These are phyloP conservation scores for Trypoxylon attenuatum DNA, from an alignment of 2,888 invertebrate species.

Conservation along the genomic window DNA sequence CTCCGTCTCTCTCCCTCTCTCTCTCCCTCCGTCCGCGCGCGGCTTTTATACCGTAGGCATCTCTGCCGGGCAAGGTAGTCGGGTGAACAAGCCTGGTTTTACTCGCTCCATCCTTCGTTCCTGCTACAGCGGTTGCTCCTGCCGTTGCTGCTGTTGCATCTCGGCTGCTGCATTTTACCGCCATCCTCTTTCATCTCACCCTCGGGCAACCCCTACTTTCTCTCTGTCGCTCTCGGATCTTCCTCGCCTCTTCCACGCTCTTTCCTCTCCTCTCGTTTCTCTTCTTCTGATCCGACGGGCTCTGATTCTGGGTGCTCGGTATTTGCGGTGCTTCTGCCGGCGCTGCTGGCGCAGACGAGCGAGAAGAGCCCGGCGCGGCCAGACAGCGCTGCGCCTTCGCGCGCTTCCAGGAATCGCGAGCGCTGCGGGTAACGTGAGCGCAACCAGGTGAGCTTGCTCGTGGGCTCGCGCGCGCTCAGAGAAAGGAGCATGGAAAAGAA, in stretches of 20 bases:
- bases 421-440: constrained; percentile 50
- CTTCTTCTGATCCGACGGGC: constrained; percentile 16
- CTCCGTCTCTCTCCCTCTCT: too few relatives aligned
- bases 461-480: constrained; percentile 4
- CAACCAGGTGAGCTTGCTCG: constrained; percentile 47
- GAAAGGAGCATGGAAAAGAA: constrained; percentile 20
- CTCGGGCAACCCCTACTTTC: constrained; percentile 2
- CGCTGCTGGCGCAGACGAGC: constrained; percentile 51
- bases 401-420: constrained; percentile 64
- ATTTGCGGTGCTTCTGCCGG: constrained; percentile 52
- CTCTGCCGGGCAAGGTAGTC: constrained; percentile 52
- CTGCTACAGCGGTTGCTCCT: constrained; percentile 49
- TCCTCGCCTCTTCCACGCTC: neutral
- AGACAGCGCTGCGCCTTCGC: constrained; percentile 70
- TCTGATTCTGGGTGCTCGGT: constrained; percentile 1
- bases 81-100: constrained; percentile 66
- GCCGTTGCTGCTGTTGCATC: too few relatives aligned
- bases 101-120: constrained; percentile 55
- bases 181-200: neutral
- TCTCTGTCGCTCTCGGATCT: constrained; percentile 24
- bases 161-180: too few relatives aligned
- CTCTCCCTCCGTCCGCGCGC: too few relatives aligned
- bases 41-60: constrained; percentile 61
- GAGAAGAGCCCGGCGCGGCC: constrained; percentile 57
- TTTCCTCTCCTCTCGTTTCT: constrained; percentile 3